A percentile compares a stretch with the other conserved stretches of the same genome.
Evolutionary conservation across 2,113 vertebrate genomes (phyloP).

Genomic region (Solenodon paradoxus): DNA sequence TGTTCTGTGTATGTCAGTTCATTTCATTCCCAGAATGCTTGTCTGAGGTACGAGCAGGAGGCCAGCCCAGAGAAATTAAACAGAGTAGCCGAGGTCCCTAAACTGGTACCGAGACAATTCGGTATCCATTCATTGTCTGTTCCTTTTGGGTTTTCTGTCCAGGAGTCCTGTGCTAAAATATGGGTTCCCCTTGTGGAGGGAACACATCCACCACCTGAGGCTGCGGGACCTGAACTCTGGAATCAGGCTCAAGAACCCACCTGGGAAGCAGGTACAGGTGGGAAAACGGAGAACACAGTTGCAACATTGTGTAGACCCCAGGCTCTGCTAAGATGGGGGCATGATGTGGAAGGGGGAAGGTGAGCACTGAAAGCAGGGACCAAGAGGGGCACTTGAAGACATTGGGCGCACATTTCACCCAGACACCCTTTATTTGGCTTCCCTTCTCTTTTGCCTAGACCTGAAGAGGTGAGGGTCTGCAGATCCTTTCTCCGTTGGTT

Average conservation of each 20-base stretch:
- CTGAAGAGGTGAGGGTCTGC: background rate
- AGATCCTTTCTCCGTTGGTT: background rate
- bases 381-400: background rate
- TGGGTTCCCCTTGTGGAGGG: background rate
- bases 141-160: background rate
- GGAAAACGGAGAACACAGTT: background rate
- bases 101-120: background rate
- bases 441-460: background rate
- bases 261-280: background rate
- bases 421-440: background rate
- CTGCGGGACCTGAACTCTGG: background rate
- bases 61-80: background rate
- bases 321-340: background rate
- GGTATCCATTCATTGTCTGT: background rate
- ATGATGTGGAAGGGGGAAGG: background rate
- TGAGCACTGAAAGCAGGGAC: background rate
- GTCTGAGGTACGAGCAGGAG: background rate
- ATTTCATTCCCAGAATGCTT: background rate
- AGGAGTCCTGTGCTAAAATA: background rate
- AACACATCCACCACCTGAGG: background rate
- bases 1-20: background rate
- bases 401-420: fast-evolving
- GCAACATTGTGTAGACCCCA: background rate
- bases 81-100: background rate
- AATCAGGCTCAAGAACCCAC: background rate